Conservation (phyloP, 2,888 invertebrate genomes). For the Amblyteles armatorius region DNA sequence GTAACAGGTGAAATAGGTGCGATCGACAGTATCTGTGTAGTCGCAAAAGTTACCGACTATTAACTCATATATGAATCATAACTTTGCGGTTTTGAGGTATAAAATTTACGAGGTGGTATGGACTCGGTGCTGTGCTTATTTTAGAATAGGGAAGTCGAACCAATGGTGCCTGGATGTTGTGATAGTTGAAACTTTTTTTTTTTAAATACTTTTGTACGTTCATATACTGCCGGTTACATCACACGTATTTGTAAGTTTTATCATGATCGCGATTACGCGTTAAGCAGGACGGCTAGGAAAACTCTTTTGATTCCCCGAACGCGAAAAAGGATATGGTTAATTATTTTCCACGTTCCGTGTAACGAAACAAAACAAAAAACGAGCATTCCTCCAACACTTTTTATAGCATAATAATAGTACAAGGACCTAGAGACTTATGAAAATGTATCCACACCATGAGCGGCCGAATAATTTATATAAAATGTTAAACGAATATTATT, state of each 20-base stretch:
- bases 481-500: slow-evolving; percentile 23
- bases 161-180: slow-evolving; percentile 76
- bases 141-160: slow-evolving; percentile 62
- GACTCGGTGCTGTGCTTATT: slow-evolving; percentile 40
- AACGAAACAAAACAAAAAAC: slow-evolving; percentile 13
- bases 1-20: not conserved
- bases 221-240: slow-evolving; percentile 20
- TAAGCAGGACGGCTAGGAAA: not conserved
- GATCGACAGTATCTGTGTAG: slow-evolving; percentile 1
- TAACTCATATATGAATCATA: not conserved
- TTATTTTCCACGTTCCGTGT: not conserved
- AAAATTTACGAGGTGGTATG: slow-evolving; percentile 1
- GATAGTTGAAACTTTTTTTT: slow-evolving; percentile 63
- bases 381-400: not conserved
- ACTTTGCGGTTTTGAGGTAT: not conserved
- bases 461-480: slow-evolving; percentile 13
- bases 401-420: slow-evolving; percentile 7
- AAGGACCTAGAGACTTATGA: slow-evolving; percentile 29
- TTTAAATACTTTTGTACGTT: slow-evolving; percentile 54
- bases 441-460: slow-evolving; percentile 14
- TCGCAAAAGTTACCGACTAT: slow-evolving; percentile 1
- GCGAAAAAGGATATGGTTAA: not conserved
- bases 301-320: not conserved
- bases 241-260: not conserved
- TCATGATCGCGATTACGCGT: not conserved